These are phyloP conservation scores for Cryptophagus acutangulus DNA, from an alignment of 2,888 invertebrate genomes.

Conservation along the genomic window DNA sequence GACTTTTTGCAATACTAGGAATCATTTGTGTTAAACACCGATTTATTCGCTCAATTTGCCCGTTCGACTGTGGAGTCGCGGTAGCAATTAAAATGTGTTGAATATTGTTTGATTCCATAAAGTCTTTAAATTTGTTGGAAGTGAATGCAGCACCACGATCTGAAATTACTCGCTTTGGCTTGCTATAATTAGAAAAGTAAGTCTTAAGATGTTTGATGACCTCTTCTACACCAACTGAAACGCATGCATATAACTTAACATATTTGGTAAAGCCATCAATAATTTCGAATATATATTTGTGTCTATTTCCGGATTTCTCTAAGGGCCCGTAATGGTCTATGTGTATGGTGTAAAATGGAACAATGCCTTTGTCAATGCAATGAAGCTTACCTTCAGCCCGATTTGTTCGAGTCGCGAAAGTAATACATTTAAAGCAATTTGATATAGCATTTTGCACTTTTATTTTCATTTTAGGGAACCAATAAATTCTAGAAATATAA, in stretches of 20 bases:
- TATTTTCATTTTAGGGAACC: conserved; percentile 2
- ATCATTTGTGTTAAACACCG: conserved; percentile 16
- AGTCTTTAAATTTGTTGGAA: conserved; percentile 16
- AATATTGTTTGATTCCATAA: conserved; percentile 13
- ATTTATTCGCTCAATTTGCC: conserved; percentile 24
- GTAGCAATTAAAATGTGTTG: conserved; percentile 20
- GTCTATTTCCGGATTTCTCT: background rate
- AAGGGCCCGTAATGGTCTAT: conserved; percentile 7
- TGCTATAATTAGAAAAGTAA: conserved; percentile 15
- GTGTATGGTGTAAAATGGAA: conserved; percentile 6
- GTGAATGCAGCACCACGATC: conserved; percentile 22
- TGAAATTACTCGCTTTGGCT: conserved; percentile 18
- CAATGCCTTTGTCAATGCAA: conserved; percentile 6
- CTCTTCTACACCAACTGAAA: background rate
- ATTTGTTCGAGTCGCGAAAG: background rate
- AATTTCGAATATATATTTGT: conserved; percentile 5
- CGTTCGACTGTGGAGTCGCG: conserved; percentile 22
- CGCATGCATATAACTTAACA: conserved; percentile 5
- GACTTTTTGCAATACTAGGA: conserved; percentile 16
- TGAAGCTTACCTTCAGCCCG: conserved; percentile 1
- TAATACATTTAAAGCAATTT: conserved; percentile 7
- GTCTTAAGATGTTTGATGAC: conserved; percentile 5
- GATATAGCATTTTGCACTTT: conserved; percentile 1
- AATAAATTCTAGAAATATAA: conserved; percentile 4
- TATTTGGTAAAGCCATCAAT: conserved; percentile 9